Evolutionary conservation across 2,888 invertebrate species (phyloP), one percentile per base, ranked within the genome.

Genomic region (Cecidostiba fungosa): DNA sequence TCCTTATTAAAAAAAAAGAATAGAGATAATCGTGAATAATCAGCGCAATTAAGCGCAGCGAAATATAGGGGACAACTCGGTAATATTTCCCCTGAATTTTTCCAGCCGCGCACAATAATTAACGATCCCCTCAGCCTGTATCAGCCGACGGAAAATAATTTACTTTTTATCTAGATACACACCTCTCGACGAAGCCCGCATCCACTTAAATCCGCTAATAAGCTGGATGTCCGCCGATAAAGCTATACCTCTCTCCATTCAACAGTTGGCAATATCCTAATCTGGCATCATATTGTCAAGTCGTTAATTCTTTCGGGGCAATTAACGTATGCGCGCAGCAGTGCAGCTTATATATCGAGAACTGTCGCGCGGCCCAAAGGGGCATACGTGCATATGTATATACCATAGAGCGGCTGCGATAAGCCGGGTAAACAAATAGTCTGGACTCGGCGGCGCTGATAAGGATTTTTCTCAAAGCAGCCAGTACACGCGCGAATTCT

Each of bases 101-200:
- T 66, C 12, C 16, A 59, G 12, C 66, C n/a, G 23, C 23, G 26
- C 62, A 70, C 14, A 39, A n/a, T 72, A 72, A 43, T 72, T 23
- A 23, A n/a, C 72, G 43, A 72, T 72, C 72, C 12, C 43, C 29
- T 39, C n/a, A n/a, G 19, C 23, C n/a, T 36, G n/a, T n/a, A 54
- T 23, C 26, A 14, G 39, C 29, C 23, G 26, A 43, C 19, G 23
- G 54, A 39, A 73, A 73, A 73, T 80, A 80, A 80, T 54, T 70
- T 19, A 70, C 70, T 59, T 73, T 19, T 59, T 59, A 59, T 73
- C 80, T 39, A 73, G 80, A 80, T 72, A 80, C 23, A 14, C 36
- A 26, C n/a, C 19, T 6, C 3, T 10, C 23, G 1, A 6, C 39
- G 23, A 8, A 69, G 19, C 59, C 54, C 59, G 72, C 80, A 72